Base-by-base conservation (phyloP, 2,113 vertebrate species). In the Neomonachus schauinslandi region DNA sequence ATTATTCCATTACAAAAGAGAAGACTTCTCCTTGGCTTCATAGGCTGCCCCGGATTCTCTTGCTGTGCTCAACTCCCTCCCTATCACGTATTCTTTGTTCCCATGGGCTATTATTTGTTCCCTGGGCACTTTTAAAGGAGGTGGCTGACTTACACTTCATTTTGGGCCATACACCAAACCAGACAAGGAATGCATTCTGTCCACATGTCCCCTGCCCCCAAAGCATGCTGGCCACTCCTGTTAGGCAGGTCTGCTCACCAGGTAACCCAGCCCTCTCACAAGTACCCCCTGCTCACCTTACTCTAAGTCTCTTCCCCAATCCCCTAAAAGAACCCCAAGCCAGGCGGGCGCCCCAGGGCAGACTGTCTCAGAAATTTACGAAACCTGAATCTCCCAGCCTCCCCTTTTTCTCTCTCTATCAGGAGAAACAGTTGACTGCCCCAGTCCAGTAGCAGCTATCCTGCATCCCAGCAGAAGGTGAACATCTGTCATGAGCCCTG, bases 361-460 rank as follows among this genome's bases (percentile, higher is more conserved):
- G 92, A 10, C 49, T 57, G 96, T 8, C 51, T 57, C 55, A 0
- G 76, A 80, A 72, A 71, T 69, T n/a, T 42, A 39, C 12, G 83
- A 86, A 96, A 97, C 46, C 83, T 95, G 94, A 91, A 71, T 59
- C 80, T 93, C 61, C 33, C 0, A 82, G 76, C 94, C 69, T 97
- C 81, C 89, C 86, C 84, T 96, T 72, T 61, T 80, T 0, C 86
- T 97, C 96, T 57, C 86, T 97, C 96, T 57, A 36, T 83, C 94
- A 76, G 96, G 96, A 96, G 92, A 97, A 97, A 85, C 85, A 95
- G 93, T 13, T 76, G 93, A 72, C 28, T 26, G 31, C n/a, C 88
- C 93, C 97, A 97, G 98, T 98, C 95, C 89, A 91, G 96, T 95
- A 98, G 97, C 97, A 98, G 97, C 97, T 96, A 74, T 79, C 89